A percentile compares a stretch with the other conserved stretches of the same genome.
Conservation (phyloP, 2,888 invertebrate genomes). For the Diogma glabrata region DNA sequence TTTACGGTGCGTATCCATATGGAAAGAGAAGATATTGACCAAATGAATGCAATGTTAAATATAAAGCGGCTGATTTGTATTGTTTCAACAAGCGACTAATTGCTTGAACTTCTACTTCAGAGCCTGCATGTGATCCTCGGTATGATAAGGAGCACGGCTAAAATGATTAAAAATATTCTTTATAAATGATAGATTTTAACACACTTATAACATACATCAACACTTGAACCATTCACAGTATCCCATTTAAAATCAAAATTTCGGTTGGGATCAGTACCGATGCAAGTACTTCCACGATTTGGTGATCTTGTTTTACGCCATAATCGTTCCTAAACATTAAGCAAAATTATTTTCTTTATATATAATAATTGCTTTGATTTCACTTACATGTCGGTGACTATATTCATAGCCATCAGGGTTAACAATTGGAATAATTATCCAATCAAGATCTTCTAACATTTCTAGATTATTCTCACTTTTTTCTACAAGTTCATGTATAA, state of each 20-base stretch:
- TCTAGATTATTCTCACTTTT: conserved; percentile 34
- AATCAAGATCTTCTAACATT: conserved; percentile 46
- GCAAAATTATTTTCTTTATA: too few species aligned
- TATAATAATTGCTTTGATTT: too few species aligned
- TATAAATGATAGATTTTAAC: not conserved
- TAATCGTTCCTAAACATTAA: conserved; percentile 36
- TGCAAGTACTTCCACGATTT: conserved; percentile 35
- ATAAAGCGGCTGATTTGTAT: conserved; percentile 43
- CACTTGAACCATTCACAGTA: conserved; percentile 21
- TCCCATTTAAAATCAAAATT: conserved; percentile 63
- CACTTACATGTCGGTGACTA: too few species aligned
- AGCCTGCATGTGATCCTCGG: conserved; percentile 49
- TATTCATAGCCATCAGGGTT: conserved; percentile 65
- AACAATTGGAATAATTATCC: conserved; percentile 50
- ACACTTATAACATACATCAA: not conserved
- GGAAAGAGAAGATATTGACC: conserved; percentile 57
- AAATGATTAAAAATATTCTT: not conserved
- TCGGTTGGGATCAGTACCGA: conserved; percentile 62
- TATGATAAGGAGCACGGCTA: conserved; percentile 31
- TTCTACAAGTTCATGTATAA: conserved; percentile 45
- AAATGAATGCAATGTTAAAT: conserved; percentile 63
- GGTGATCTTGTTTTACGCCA: conserved; percentile 60
- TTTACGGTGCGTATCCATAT: conserved; percentile 55
- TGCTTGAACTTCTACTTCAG: conserved; percentile 51
- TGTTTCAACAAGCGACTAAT: conserved; percentile 46